These are phyloP conservation scores for Phalera bucephala DNA, from an alignment of 2,888 invertebrate genomes.

Conservation along the genomic window DNA sequence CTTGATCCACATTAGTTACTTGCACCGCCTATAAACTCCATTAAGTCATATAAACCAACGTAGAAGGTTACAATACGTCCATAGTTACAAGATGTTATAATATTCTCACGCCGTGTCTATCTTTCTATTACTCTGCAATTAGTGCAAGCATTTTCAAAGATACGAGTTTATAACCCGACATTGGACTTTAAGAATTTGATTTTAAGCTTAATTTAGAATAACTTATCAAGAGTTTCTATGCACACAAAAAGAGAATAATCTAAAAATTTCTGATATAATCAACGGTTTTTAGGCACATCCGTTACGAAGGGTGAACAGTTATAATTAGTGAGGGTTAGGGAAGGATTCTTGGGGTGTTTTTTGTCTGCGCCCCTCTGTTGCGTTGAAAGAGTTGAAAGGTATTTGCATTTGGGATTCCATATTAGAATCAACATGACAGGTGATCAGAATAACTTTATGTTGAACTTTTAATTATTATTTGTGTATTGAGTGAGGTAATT, in stretches of 20 bases:
- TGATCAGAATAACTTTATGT: too few relatives aligned
- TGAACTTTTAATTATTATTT: too few relatives aligned
- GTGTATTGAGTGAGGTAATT: background rate
- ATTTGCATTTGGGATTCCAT: background rate
- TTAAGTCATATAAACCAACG: too few relatives aligned
- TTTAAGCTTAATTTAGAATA: too few relatives aligned
- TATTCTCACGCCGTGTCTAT: too few relatives aligned
- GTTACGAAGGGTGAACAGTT: constrained; percentile 23
- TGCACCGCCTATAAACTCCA: too few relatives aligned
- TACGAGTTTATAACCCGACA: background rate
- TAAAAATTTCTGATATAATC: constrained; percentile 29
- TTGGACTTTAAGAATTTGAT: too few relatives aligned
- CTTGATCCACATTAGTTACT: too few relatives aligned
- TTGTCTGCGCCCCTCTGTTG: constrained; percentile 10
- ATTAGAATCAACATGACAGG: too few relatives aligned
- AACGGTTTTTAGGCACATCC: constrained; percentile 36
- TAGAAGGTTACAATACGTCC: too few relatives aligned
- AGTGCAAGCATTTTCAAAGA: constrained; percentile 3
- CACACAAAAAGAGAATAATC: background rate
- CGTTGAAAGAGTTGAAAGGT: background rate
- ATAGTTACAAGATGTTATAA: too few relatives aligned
- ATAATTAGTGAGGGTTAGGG: constrained; percentile 9
- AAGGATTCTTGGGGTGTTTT: constrained; percentile 6
- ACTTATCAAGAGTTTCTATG: too few relatives aligned
- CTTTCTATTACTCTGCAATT: constrained; percentile 15